These are phyloP conservation scores for Electrophaes corylata DNA, from an alignment of 2,888 invertebrate species.

Conservation along the genomic window DNA sequence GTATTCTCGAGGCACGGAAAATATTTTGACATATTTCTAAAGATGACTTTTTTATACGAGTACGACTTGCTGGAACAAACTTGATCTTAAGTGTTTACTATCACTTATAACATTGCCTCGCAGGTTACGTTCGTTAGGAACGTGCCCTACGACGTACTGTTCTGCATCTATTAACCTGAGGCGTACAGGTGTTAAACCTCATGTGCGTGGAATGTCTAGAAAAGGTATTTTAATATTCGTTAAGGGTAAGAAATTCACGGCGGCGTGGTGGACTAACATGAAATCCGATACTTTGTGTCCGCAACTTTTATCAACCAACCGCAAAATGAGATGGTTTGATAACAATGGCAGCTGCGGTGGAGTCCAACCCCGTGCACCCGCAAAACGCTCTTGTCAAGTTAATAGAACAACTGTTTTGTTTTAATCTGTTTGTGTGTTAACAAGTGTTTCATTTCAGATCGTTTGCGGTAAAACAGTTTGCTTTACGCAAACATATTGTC, in stretches of 20 bases:
- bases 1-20: no score
- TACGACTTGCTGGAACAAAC: no score
- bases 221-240: no score
- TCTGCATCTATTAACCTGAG: no score
- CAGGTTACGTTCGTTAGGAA: no score
- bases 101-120: no score
- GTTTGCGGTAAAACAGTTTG: conserved; percentile 13
- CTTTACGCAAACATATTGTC: not conserved
- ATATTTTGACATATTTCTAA: no score
- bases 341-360: conserved; percentile 36
- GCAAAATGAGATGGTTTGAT: conserved; percentile 39
- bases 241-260: conserved; percentile 20
- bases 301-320: conserved; percentile 35
- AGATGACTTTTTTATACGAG: no score
- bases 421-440: conserved; percentile 13
- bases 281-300: conserved; percentile 30
- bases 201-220: no score
- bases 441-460: conserved; percentile 14
- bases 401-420: conserved; percentile 15
- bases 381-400: conserved; percentile 27
- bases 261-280: conserved; percentile 23
- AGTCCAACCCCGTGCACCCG: conserved; percentile 15
- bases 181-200: no score
- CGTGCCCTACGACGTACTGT: no score
- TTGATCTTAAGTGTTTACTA: no score